Conservation (phyloP, 2,797 vertebrate species). For the Molossus alvarezi region DNA sequence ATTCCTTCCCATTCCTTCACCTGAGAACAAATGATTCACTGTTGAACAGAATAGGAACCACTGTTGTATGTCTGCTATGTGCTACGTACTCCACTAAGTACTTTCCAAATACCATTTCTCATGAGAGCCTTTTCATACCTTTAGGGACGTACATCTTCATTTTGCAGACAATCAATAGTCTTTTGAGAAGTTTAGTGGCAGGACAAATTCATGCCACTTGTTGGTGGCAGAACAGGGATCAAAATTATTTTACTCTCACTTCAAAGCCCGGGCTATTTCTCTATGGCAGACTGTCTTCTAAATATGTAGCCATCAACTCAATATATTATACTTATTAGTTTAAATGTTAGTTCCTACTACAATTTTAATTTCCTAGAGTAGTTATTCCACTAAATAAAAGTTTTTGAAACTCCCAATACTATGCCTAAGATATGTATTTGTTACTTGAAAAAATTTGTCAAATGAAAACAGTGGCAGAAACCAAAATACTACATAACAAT, state of each 20-base stretch:
- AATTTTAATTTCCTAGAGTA: background rate
- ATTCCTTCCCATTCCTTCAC: background rate
- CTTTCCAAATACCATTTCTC: background rate
- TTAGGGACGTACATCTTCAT: background rate
- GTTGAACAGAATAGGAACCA: background rate
- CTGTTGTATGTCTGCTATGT: background rate
- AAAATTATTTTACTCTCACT: background rate
- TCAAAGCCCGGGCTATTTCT: background rate
- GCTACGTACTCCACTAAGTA: background rate
- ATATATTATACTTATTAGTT: background rate
- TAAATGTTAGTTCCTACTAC: background rate
- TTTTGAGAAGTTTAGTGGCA: conserved; percentile 15
- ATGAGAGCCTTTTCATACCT: background rate
- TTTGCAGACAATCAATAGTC: background rate
- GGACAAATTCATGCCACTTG: background rate
- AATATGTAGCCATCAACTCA: background rate
- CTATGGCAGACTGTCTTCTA: background rate
- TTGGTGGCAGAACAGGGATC: background rate
- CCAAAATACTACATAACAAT: background rate
- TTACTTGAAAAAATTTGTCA: background rate
- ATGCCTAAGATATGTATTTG: background rate
- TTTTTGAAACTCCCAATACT: background rate
- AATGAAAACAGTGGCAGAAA: background rate
- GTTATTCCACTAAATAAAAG: background rate
- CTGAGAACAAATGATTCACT: background rate